A percentile compares a stretch with the other conserved stretches of the same genome.
These are phyloP conservation scores for Notodonta ziczac DNA, from an alignment of 2,888 invertebrate species.

Conservation along the genomic window DNA sequence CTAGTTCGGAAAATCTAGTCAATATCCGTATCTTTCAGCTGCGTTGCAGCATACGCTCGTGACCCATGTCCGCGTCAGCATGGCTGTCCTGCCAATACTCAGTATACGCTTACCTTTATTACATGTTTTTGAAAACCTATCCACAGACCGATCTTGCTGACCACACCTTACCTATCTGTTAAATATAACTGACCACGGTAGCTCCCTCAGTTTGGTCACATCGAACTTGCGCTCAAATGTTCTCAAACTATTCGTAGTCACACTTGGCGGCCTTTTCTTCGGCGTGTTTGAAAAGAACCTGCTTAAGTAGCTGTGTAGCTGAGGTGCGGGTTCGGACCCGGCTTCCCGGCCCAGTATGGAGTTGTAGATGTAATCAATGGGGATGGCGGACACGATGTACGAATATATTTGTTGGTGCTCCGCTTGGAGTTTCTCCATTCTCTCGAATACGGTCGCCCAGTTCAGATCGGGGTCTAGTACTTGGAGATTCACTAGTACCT, in stretches of 20 bases:
- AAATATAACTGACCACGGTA: slow-evolving; percentile 78
- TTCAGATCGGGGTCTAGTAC: slow-evolving; percentile 55
- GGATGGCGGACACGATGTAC: slow-evolving; percentile 64
- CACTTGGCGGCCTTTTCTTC: slow-evolving; percentile 40
- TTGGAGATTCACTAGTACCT: slow-evolving; percentile 74
- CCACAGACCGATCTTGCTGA: neutral
- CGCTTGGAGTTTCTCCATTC: slow-evolving; percentile 60
- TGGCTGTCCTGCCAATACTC: too few relatives aligned
- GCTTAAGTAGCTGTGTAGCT: slow-evolving; percentile 36
- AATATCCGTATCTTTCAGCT: too few relatives aligned
- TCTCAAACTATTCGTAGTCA: slow-evolving; percentile 36
- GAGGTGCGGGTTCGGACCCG: slow-evolving; percentile 35
- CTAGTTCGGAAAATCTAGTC: too few relatives aligned
- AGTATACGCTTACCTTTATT: too few relatives aligned
- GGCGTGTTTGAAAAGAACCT: slow-evolving; percentile 35
- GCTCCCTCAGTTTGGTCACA: slow-evolving; percentile 57
- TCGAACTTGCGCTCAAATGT: slow-evolving; percentile 58
- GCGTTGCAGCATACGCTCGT: too few relatives aligned
- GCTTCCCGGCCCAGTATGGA: slow-evolving; percentile 50
- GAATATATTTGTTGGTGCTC: slow-evolving; percentile 60
- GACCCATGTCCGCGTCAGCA: too few relatives aligned
- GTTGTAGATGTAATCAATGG: slow-evolving; percentile 72
- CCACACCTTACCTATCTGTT: slow-evolving; percentile 42
- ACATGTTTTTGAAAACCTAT: too few relatives aligned
- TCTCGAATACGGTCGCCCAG: slow-evolving; percentile 59